These are phyloP conservation scores for Toxotes jaculatrix DNA, from an alignment of 2,113 vertebrate genomes.

Conservation along the genomic window DNA sequence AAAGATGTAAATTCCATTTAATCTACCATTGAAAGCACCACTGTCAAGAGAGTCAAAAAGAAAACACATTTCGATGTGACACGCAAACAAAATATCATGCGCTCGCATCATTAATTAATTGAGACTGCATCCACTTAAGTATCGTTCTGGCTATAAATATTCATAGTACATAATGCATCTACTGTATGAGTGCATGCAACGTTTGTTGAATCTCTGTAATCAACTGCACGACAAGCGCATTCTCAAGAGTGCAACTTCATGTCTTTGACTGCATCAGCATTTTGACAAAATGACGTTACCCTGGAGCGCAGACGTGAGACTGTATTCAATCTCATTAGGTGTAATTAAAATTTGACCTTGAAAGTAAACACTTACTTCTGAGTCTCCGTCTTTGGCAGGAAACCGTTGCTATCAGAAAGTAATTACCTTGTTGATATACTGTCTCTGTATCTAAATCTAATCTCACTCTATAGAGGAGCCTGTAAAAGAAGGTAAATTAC, in stretches of 20 bases:
- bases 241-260: constrained; percentile 14
- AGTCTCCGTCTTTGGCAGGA: constrained; percentile 35
- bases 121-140: neutral
- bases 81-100: constrained; percentile 38
- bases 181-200: neutral
- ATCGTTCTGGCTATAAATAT: constrained; percentile 46
- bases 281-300: constrained; percentile 32
- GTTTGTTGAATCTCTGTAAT: constrained; percentile 21
- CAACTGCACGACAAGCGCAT: neutral
- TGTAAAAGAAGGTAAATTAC: constrained; percentile 34
- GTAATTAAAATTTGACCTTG: constrained; percentile 74
- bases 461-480: constrained; percentile 38
- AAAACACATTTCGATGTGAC: constrained; percentile 43
- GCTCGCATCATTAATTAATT: constrained; percentile 54
- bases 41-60: neutral
- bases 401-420: constrained; percentile 50
- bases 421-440: constrained; percentile 64
- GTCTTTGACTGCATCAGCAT: constrained; percentile 47
- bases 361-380: constrained; percentile 19
- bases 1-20: constrained; percentile 70
- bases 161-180: constrained; percentile 11
- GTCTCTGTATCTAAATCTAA: constrained; percentile 62
- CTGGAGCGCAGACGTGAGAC: constrained; percentile 4
- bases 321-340: constrained; percentile 49
- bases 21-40: constrained; percentile 36